Percentiles rank a stretch among this genome's conserved stretches.
phyloP scores from a whole-genome alignment of 2,113 vertebrate species.

The Gavialis gangeticus region DNA sequence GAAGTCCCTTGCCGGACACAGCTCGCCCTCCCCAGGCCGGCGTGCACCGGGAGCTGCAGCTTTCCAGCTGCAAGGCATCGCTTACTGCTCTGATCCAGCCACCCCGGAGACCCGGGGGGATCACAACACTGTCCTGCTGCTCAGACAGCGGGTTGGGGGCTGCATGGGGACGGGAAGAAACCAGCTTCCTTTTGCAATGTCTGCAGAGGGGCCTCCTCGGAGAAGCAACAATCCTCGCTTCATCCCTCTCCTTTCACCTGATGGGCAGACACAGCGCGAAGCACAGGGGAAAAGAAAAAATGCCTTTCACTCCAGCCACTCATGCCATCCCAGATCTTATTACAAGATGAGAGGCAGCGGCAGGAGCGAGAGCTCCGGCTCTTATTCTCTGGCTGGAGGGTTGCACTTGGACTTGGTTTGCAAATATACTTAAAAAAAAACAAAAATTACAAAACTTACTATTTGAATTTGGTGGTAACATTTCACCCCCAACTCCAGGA shows the following conservation, averaged over 20 bases:
- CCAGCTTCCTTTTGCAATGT: background rate
- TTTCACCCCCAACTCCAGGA: slow-evolving; percentile 86
- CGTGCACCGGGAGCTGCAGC: too few species aligned
- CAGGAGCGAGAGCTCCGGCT: background rate
- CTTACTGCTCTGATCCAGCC: background rate
- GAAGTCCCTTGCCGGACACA: background rate
- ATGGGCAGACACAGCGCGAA: background rate
- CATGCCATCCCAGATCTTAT: background rate
- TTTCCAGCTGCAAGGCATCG: background rate
- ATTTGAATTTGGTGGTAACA: slow-evolving; percentile 85
- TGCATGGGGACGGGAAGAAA: too few species aligned
- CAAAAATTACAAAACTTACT: slow-evolving; percentile 51
- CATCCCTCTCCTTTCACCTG: background rate
- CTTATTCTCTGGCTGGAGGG: background rate
- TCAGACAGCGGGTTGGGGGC: background rate
- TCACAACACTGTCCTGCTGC: background rate
- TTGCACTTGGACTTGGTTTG: slow-evolving; percentile 61
- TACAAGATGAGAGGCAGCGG: background rate
- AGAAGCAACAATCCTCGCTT: too few species aligned
- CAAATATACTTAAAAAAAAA: background rate
- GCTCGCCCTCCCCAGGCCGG: too few species aligned
- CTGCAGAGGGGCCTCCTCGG: background rate
- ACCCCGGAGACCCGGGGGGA: background rate
- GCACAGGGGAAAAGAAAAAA: background rate
- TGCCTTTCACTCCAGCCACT: background rate